Base-by-base conservation (phyloP, 2,888 invertebrate genomes). In the Herminia tarsipennalis region DNA sequence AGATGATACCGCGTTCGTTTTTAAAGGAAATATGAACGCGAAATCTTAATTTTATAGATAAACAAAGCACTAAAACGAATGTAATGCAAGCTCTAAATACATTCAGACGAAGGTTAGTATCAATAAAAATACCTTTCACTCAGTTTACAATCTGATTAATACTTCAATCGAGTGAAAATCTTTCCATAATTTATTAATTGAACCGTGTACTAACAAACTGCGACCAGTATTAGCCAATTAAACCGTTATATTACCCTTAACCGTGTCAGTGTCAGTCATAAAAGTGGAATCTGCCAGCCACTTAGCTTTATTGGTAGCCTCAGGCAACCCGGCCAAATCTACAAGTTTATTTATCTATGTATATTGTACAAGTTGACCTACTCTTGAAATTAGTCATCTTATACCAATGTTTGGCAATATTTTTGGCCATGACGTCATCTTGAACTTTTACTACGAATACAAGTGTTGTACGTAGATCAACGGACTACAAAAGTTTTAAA, bases 271-370 rank as follows among this genome's bases (percentile, higher is more conserved):
- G 36, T 43, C 10, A 28, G 28, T 30, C 29, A 42, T 51, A 50
- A 53, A 55, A 60, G 44, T 51, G 49, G 45, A 49, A 63, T 47
- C 51, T 41, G 22, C 51, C 52, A 46, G 20, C 37, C 49, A 54
- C 43, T 58, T 39, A 42, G 25, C 27, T 51, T 56, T 44, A 56
- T 58, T 46, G 30, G n/a, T 35, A 27, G 28, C 28, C 29, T 43
- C 20, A 27, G 33, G 35, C 36, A 37, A 48, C 30, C 32, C 47
- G 39, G 17, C 47, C 39, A 37, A 59, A 56, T 54, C 8, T 5
- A 34, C 21, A 29, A 24, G 21, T 8, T 5, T 12, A 13, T 35
- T 8, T 13, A 18, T 24, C 10, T 10, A 27, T 4, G 17, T 22
- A 25, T 14, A 14, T 2, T 20, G 4, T 25, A 32, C 8, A 32